Evolutionary conservation across 1,140 invertebrate genomes (phyloP), one percentile per base, ranked within the genome.

Genomic region (Hyposmocoma kahamanoa): DNA sequence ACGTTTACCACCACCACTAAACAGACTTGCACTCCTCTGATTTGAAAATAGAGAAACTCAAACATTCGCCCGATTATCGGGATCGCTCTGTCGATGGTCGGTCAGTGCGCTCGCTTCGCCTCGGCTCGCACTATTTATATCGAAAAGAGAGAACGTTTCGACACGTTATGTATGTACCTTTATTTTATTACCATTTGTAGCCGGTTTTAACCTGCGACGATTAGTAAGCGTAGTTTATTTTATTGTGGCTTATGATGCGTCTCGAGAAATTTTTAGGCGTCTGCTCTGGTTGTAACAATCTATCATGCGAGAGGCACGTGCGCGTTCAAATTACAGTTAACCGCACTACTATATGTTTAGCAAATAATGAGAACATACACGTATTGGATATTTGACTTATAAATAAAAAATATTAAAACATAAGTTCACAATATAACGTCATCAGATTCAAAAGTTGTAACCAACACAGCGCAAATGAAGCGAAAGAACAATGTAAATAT

Each of bases 31-130:
- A 50, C 36, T 48, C 59, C 56, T 57, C 64, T 62, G 66, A 78
- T 81, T 77, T 78, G 75, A 84, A 84, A 84, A 84, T 81, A 81
- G 76, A 81, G 74, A 74, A 81, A 78, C 67, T 74, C 66, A 79
- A 83, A 77, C 72, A 81, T 73, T 76, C 68, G 66, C 54, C 66
- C 68, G 79, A 81, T 81, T 66, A 84, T 81, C 70, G 71, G 74
- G 75, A 79, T 76, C 67, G 73, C n/a, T n/a, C 67, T 78, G 80
- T 81, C 75, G 79, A 80, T 79, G 75, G 66, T 69, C 67, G 76
- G 66, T 69, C 67, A 74, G 67, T 77, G 72, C 64, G 50, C 67
- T 56, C 54, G 58, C 42, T 67, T 67, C 64, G 61, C 52, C 58
- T 70, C 72, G 68, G 60, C 72, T 69, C 68, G 66, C 70, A 83